Evolutionary conservation across 2,888 invertebrate species (phyloP), one percentile per base, ranked within the genome.

Genomic region (Orthosia cruda): DNA sequence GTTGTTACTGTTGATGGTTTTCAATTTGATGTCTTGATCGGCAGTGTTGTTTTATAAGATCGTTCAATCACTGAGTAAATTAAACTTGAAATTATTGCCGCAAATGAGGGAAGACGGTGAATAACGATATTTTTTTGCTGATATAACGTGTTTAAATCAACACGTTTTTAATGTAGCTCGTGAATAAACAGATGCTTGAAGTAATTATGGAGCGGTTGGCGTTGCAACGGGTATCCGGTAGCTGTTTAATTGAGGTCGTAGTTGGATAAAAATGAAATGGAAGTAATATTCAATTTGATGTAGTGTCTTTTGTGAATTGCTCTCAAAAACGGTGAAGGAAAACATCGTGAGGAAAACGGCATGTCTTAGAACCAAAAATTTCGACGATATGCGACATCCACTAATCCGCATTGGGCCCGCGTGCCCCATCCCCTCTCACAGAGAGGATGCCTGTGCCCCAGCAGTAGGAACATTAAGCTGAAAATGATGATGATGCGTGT

Each of bases 1-100:
- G 90, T 88, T 91, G 92, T 89, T 89, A 92, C 92, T 89, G 92
- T 88, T 93, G 95, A 93, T 95, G 94, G 92, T 95, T 95, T 95
- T 95, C 95, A 96, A 96, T 96, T 96, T 95, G 95, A 94, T 94
- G 93, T 95, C 92, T 95, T 93, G 93, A 94, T 94, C 91, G 88
- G 66, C 70, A 40, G 81, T 84, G 88, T 88, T 89, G 89, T 88
- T 90, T 88, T 88, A 87, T 88, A 71, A 77, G 88, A 87, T 89
- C 85, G 81, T 75, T 90, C 90, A 89, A 90, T 90, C 91, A 89
- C 81, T 75, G 88, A 80, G 86, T 72, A 86, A 79, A 88, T 88
- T 90, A 84, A 84, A 85, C 83, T 84, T 76, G 76, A 62, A 82
- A 86, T 87, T 87, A 88, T 84, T 82, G 83, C 80, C 77, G 85